Base-by-base conservation (phyloP, 2,888 invertebrate genomes). In the Synergus laeviventris region DNA sequence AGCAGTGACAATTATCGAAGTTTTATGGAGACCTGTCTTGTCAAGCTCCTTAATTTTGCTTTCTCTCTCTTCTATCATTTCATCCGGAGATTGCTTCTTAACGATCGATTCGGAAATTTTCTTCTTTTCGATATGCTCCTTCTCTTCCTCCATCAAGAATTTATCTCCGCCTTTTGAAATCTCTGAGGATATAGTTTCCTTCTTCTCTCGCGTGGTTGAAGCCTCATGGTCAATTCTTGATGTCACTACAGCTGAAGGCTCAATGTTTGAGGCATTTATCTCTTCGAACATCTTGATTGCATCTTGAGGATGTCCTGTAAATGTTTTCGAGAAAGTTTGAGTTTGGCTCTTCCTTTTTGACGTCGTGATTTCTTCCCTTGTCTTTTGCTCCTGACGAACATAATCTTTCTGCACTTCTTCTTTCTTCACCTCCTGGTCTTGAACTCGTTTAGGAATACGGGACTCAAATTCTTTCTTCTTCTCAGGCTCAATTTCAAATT, bases 211-310 rank as follows among this genome's bases (percentile, higher is more conserved):
- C 7, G 79, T 85, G 3, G 83, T 86, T 0, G 86, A 84, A 2
- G 86, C 84, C 61, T 86, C 85, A 8, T 84, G 88, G 62, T 90
- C 90, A 31, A 88, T 76, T 76, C 84, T 89, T 1, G 90, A 90
- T 0, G 85, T 86, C 3, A 87, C 82, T 21, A 83, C 42, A 60
- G 75, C 76, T 1, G 77, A n/a, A n/a, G 36, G 21, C 24, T 60
- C 76, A 5, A 82, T 80, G n/a, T 83, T 83, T 36, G 78, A 75
- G 3, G 76, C 76, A 36, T 80, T 80, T 31, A 81, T 79, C 7
- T 86, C 83, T 42, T 89, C 87, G n/a, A 86, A 84, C 11, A 81
- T 79, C 36, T 86, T 85, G 24, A 83, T 84, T n/a, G 84, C 83
- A 4, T 88, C 87, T 18, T 78, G 81, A 0, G 86, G 81, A 64